Conservation (phyloP, 2,113 vertebrate species). For the Vidua macroura region DNA sequence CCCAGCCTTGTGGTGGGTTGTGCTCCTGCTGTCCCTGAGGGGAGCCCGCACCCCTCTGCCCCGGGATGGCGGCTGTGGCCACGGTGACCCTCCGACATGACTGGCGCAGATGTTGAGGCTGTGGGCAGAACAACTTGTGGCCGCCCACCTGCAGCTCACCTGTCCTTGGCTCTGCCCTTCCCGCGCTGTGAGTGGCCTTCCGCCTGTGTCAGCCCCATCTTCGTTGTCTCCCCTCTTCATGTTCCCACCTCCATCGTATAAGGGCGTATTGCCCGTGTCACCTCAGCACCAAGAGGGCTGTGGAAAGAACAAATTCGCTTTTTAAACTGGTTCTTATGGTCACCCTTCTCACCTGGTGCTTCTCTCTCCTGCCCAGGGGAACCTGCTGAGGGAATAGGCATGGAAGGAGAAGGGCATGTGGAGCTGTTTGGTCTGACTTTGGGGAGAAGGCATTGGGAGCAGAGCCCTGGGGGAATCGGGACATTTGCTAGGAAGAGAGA, state of each 20-base stretch:
- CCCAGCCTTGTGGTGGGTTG: fast-evolving
- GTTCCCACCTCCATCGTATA: background rate
- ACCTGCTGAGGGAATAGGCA: fast-evolving
- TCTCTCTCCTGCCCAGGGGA: background rate
- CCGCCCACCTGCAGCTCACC: background rate
- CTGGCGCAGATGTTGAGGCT: no score
- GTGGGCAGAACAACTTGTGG: background rate
- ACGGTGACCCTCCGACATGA: background rate
- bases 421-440: background rate
- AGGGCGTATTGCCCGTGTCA: fast-evolving
- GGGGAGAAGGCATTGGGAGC: background rate
- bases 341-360: background rate
- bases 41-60: fast-evolving
- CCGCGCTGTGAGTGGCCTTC: fast-evolving
- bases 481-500: background rate
- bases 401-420: fast-evolving
- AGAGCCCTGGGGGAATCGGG: background rate
- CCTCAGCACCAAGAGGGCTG: background rate
- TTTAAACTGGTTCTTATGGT: background rate
- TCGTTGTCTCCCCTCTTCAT: no score
- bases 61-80: fast-evolving
- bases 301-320: fast-evolving
- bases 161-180: background rate
- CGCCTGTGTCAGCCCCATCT: fast-evolving
- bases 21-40: fast-evolving